Evolutionary conservation across 2,888 invertebrate genomes (phyloP).

Genomic region (Entomobrya multifasciata): DNA sequence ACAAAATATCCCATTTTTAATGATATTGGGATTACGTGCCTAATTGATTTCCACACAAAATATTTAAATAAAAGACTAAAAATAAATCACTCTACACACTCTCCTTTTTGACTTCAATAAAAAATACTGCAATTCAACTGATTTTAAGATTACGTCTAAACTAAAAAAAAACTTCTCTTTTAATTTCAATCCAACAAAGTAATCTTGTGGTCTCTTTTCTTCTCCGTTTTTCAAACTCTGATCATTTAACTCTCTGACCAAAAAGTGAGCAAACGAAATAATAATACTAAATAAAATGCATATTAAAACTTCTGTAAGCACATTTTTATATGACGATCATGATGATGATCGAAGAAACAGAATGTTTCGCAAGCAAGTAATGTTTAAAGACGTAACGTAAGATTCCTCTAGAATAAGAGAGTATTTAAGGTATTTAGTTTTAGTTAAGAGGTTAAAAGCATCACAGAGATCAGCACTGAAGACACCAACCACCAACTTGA

Average conservation of each 20-base stretch:
- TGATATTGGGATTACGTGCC: not conserved
- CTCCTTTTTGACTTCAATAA: no score
- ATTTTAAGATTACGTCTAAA: no score
- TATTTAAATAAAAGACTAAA: not conserved
- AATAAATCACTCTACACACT: no score
- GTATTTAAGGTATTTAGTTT: constrained; percentile 34
- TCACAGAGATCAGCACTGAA: constrained; percentile 8
- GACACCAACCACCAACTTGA: constrained; percentile 12
- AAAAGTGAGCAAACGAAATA: constrained; percentile 39
- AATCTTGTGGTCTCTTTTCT: not conserved
- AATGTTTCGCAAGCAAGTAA: no score
- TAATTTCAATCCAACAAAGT: constrained; percentile 38
- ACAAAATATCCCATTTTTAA: not conserved
- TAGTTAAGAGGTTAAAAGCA: constrained; percentile 48
- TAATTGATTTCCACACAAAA: not conserved
- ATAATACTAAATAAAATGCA: constrained; percentile 34
- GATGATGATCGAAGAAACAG: constrained; percentile 2
- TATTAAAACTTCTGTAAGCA: no score
- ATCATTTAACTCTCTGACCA: constrained; percentile 36
- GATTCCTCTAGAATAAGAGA: constrained; percentile 21
- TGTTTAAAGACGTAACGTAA: no score
- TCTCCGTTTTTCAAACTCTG: not conserved
- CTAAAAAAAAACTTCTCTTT: constrained; percentile 9
- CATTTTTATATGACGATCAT: constrained; percentile 12
- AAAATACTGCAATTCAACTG: no score